Percentiles rank a stretch among this genome's conserved stretches.
phyloP scores from a whole-genome alignment of 2,113 vertebrate genomes.

The Seriola dumerili region DNA sequence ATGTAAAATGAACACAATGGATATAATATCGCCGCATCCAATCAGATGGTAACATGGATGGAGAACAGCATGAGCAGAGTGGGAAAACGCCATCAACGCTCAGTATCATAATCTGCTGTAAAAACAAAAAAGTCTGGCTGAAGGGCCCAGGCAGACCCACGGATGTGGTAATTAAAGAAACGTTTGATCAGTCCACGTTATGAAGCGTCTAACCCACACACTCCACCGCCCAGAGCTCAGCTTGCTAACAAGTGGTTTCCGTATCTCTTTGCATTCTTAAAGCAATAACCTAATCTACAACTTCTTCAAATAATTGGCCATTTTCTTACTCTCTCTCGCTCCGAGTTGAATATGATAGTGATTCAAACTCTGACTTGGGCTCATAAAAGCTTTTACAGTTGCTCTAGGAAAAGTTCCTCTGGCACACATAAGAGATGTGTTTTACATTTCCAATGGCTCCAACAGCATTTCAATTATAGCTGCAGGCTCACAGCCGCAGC shows the following conservation, averaged over 20 bases:
- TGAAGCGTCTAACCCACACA: constrained; percentile 41
- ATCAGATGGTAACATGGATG: neutral
- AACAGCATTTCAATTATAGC: constrained; percentile 59
- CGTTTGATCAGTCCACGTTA: constrained; percentile 49
- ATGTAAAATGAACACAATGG: neutral
- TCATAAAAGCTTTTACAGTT: constrained; percentile 52
- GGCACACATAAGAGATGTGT: constrained; percentile 45
- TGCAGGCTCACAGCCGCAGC: constrained; percentile 38
- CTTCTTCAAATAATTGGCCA: constrained; percentile 39
- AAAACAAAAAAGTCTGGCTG: constrained; percentile 11
- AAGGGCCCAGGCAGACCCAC: neutral
- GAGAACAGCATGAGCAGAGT: neutral
- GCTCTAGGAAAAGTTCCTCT: constrained; percentile 55
- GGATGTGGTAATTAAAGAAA: constrained; percentile 51
- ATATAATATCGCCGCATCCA: neutral
- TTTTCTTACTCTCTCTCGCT: constrained; percentile 21
- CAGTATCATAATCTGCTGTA: constrained; percentile 10
- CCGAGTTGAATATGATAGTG: constrained; percentile 19
- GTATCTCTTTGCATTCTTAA: constrained; percentile 30
- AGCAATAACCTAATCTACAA: constrained; percentile 33
- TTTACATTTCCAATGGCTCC: constrained; percentile 57
- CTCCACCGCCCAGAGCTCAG: constrained; percentile 43
- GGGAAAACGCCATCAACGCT: constrained; percentile 33
- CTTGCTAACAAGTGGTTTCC: constrained; percentile 15
- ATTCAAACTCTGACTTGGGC: constrained; percentile 44